Percentiles rank a stretch among this genome's conserved stretches.
These are phyloP conservation scores for Ceratina australensis DNA, from an alignment of 1,140 invertebrate species.

Conservation along the genomic window DNA sequence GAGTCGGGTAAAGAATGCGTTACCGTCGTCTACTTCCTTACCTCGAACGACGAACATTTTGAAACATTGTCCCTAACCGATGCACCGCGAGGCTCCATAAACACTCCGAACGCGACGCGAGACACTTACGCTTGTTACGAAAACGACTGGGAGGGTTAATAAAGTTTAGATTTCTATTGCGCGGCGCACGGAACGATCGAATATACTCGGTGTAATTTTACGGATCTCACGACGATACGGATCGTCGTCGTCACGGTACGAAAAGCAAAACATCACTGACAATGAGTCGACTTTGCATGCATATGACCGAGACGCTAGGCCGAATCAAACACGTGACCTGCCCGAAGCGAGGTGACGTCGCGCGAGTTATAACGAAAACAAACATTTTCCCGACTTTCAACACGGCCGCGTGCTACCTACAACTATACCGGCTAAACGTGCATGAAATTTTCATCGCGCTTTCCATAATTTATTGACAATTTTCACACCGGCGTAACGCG, in stretches of 20 bases:
- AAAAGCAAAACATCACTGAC: conserved; percentile 1
- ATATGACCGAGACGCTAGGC: too few relatives aligned
- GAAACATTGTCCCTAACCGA: too few relatives aligned
- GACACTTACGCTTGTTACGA: neutral
- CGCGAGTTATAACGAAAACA: neutral
- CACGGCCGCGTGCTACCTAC: too few relatives aligned
- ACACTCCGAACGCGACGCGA: neutral
- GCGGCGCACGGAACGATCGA: neutral
- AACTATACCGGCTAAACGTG: too few relatives aligned
- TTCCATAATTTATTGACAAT: neutral
- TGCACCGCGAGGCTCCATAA: too few relatives aligned
- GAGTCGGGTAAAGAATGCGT: too few relatives aligned
- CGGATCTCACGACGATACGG: neutral
- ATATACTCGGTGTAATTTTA: neutral
- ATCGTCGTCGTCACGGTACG: neutral
- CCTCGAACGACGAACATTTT: too few relatives aligned
- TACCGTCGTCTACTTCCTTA: too few relatives aligned
- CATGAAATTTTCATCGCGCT: too few relatives aligned
- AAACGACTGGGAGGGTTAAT: neutral
- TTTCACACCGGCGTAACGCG: neutral
- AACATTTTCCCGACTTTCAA: neutral
- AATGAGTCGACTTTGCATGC: too few relatives aligned
- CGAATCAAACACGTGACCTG: neutral
- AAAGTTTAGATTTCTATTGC: neutral
- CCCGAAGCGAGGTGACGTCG: neutral